Conservation (phyloP, 2,797 vertebrate species). For the Rhynchonycteris naso region DNA sequence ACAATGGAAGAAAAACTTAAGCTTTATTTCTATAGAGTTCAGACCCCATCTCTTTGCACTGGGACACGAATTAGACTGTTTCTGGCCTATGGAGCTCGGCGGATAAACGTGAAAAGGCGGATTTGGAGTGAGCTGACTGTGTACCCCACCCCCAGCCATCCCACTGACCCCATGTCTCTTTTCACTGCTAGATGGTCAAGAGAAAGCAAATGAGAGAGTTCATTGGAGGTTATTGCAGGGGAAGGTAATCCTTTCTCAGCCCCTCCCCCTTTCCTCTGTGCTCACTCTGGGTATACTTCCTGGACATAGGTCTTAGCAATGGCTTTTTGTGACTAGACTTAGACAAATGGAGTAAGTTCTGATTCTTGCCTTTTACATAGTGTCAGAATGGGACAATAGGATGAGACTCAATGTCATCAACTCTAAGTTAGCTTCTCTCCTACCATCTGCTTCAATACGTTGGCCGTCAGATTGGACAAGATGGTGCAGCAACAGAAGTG, state of each 20-base stretch:
- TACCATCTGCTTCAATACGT: neutral
- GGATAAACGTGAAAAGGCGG: slow-evolving; percentile 77
- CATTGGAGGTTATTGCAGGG: slow-evolving; percentile 43
- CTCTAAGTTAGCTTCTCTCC: neutral
- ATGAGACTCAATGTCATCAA: neutral
- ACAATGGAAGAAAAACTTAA: slow-evolving; percentile 78
- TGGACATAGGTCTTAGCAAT: neutral
- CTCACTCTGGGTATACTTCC: neutral
- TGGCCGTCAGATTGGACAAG: neutral
- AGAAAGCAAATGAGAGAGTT: slow-evolving; percentile 47
- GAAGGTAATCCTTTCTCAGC: slow-evolving; percentile 23
- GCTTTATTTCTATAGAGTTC: slow-evolving; percentile 75
- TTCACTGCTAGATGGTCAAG: slow-evolving; percentile 61
- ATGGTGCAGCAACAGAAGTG: too few relatives aligned
- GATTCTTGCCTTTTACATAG: neutral
- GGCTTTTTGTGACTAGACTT: neutral
- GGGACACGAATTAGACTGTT: slow-evolving; percentile 84
- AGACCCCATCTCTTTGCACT: slow-evolving; percentile 81
- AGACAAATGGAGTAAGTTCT: neutral
- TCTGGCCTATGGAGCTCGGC: slow-evolving; percentile 71
- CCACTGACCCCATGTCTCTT: neutral
- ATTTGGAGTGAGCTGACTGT: slow-evolving; percentile 57
- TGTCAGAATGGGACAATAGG: neutral
- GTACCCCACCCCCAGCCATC: neutral
- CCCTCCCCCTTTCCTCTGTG: neutral